These are phyloP conservation scores for Aphidius gifuensis DNA, from an alignment of 1,140 invertebrate genomes.

Conservation along the genomic window DNA sequence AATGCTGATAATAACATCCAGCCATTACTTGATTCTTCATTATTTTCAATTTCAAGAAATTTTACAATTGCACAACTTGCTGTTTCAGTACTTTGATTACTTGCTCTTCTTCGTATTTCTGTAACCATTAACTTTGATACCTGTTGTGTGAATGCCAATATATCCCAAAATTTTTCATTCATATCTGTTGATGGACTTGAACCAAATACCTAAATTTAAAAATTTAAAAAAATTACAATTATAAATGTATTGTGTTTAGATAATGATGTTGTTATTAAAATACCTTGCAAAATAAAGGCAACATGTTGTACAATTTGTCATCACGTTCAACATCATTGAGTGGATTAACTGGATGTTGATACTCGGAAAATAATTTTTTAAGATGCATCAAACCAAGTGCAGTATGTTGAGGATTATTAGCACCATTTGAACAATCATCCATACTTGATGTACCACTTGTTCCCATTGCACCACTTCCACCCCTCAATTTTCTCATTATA, in stretches of 20 bases:
- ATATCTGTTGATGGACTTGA: slow-evolving; percentile 86
- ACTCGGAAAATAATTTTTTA: slow-evolving; percentile 93
- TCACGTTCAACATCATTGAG: slow-evolving; percentile 82
- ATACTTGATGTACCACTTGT: slow-evolving; percentile 45
- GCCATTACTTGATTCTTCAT: slow-evolving; percentile 89
- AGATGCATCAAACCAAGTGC: slow-evolving; percentile 92
- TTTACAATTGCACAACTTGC: slow-evolving; percentile 94
- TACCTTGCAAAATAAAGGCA: slow-evolving; percentile 97
- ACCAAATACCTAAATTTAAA: slow-evolving; percentile 75
- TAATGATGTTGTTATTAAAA: slow-evolving; percentile 22
- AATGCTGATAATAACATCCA: slow-evolving; percentile 93
- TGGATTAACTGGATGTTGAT: slow-evolving; percentile 79
- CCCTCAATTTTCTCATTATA: slow-evolving; percentile 80
- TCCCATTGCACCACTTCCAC: slow-evolving; percentile 53
- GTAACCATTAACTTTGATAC: slow-evolving; percentile 93
- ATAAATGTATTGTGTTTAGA: not conserved
- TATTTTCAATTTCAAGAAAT: slow-evolving; percentile 91
- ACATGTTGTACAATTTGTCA: slow-evolving; percentile 95
- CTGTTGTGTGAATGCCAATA: slow-evolving; percentile 88
- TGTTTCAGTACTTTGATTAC: slow-evolving; percentile 92
- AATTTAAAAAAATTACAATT: slow-evolving; percentile 19
- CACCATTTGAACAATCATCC: slow-evolving; percentile 51
- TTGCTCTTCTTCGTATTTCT: slow-evolving; percentile 88
- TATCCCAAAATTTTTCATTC: slow-evolving; percentile 94
- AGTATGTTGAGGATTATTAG: slow-evolving; percentile 68